Evolutionary conservation across 2,797 vertebrate species (phyloP), one percentile per base, ranked within the genome.

Genomic region (Oophaga sylvatica): DNA sequence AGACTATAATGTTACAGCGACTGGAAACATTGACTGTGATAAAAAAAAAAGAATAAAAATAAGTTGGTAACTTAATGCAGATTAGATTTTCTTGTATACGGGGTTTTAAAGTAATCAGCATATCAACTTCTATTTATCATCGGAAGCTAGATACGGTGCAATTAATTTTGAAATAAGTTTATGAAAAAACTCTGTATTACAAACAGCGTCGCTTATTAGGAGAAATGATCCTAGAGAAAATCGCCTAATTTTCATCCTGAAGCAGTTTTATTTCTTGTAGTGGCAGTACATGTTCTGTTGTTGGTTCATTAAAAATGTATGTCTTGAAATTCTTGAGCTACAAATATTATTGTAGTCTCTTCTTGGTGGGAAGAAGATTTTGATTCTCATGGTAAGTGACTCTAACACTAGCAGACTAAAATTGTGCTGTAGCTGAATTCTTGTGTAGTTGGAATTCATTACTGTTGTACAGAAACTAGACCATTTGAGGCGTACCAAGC

Each of bases 291-390:
- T 73, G 56, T 73, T 73, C 53, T 60, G 67, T 35, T 60, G 81
- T 83, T 73, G 41, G 17, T 41, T 83, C 68, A 83, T 83, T 73
- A 83, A 83, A 83, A 73, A 83, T 73, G 68, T 57, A 83, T 73
- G 68, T 29, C 68, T 53, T 68, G 62, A 81, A 53, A 41, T 35
- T 70, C 81, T 83, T 48, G 11, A 71, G 67, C 68, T 83, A 71
- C 81, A 83, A 59, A 83, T 83, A 71, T 83, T 59, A 17, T 59
- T 57, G 65, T 71, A 53, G 26, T 59, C 7, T n/a, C 68, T 83
- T 83, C 67, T 73, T 67, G 81, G 81, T 48, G 81, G 68, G 53
- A 70, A 35, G 20, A 45, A 83, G 17, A 65, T 83, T 73, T 73
- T 73, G 67, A 83, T 83, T 83, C 68, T 83, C 20, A 20, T 20